Conservation (phyloP, 2,113 vertebrate genomes). For the Maccullochella peelii region DNA sequence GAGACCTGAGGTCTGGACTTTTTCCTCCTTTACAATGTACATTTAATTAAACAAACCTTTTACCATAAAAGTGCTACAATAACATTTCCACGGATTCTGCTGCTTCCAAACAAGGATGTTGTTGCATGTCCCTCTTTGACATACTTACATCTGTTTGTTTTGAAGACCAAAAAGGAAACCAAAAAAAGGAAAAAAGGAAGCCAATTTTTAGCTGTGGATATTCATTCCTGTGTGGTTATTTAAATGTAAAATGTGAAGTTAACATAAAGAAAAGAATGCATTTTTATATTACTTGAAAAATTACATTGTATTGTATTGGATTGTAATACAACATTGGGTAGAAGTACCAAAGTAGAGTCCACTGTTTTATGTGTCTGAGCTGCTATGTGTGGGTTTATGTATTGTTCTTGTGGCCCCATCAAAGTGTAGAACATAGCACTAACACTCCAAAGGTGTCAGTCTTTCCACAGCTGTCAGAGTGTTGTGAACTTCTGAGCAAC, state of each 20-base stretch:
- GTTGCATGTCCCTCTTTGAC: background rate
- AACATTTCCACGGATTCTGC: background rate
- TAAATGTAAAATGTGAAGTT: conserved; percentile 6
- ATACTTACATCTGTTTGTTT: conserved; percentile 24
- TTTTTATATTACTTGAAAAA: background rate
- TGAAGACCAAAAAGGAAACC: background rate
- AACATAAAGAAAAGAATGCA: background rate
- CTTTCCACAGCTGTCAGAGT: conserved; percentile 50
- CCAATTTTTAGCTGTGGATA: background rate
- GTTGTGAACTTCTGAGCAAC: conserved; percentile 27
- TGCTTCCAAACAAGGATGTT: background rate
- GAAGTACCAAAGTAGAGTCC: background rate
- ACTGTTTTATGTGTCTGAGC: background rate
- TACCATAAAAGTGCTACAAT: background rate
- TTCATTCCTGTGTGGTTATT: background rate
- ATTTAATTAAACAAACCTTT: conserved; percentile 7
- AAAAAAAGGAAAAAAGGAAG: too few species aligned
- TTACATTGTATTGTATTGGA: background rate
- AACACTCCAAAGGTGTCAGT: conserved; percentile 29
- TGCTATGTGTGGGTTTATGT: background rate
- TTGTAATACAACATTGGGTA: background rate
- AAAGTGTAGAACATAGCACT: background rate
- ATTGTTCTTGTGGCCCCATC: background rate
- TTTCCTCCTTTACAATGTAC: conserved; percentile 13
- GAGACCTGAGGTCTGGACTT: conserved; percentile 22